Percentiles rank a stretch among this genome's conserved stretches.
phyloP scores from a whole-genome alignment of 2,113 vertebrate species.

The Emberiza fucata region DNA sequence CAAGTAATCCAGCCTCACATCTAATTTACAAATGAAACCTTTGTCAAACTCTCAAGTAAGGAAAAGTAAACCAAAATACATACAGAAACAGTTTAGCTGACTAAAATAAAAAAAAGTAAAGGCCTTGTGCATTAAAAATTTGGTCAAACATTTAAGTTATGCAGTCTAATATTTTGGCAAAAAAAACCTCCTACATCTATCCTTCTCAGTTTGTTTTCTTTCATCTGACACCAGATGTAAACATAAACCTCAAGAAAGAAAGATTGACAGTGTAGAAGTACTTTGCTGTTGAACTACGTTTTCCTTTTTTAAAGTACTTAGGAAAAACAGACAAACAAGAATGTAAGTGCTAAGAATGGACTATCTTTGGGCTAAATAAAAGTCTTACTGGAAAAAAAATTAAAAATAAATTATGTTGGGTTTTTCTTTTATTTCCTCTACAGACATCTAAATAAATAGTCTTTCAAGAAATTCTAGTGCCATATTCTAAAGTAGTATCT shows the following conservation, averaged over 20 bases:
- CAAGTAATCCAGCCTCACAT: constrained; percentile 63
- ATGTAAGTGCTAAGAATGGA: constrained; percentile 35
- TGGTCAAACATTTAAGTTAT: constrained; percentile 68
- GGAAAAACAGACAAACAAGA: constrained; percentile 13
- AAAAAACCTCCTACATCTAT: not conserved
- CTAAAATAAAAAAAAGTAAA: constrained; percentile 60
- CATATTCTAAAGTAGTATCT: constrained; percentile 33
- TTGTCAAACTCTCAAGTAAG: constrained; percentile 56
- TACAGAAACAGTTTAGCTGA: constrained; percentile 54
- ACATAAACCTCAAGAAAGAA: constrained; percentile 42
- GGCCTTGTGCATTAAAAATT: constrained; percentile 72
- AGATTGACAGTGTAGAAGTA: constrained; percentile 37
- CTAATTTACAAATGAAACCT: constrained; percentile 68
- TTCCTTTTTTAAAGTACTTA: constrained; percentile 40
- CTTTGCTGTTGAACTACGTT: not conserved
- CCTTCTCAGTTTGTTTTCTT: not conserved
- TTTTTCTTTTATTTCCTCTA: not conserved
- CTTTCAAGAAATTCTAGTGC: constrained; percentile 54
- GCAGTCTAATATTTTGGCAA: constrained; percentile 75
- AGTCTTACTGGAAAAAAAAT: not conserved
- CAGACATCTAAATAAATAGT: constrained; percentile 46
- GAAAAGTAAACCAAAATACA: constrained; percentile 66
- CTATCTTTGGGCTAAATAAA: constrained; percentile 68
- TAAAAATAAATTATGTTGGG: constrained; percentile 29
- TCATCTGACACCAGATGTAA: constrained; percentile 48